Base-by-base conservation (phyloP, 1,140 invertebrate species). In the Drosophila kurseongensis region DNA sequence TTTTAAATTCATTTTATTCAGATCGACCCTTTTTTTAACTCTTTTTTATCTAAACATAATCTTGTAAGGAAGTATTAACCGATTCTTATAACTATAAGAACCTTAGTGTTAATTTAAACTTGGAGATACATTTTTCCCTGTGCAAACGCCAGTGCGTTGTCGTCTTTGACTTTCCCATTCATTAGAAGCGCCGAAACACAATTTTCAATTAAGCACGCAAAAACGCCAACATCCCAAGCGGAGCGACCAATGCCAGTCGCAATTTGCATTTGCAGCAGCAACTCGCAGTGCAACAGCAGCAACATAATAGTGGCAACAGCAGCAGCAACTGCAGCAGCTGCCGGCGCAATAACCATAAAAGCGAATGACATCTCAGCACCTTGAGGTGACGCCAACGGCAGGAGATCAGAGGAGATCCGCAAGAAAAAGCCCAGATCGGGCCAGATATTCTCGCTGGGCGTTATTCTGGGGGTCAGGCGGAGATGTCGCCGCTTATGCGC, bases 281-380 rank as follows among this genome's bases (percentile, higher is more conserved):
- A 58, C 71, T 62, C 23, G 54, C 35, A 40, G 35, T 59, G 59
- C n/a, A 44, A 35, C 58, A 42, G 63, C 45, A 42, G 63, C 35
- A 32, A 51, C 63, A 63, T 66, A 13, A 38, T 50, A 42, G 29
- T 29, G 35, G 7, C 66, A 56, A 44, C 65, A 45, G 14, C 63
- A 61, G 9, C 50, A 50, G 40, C 50, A 41, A 40, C 4, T 47
- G 27, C 38, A 56, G 38, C 42, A 44, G 32, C 36, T 76, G 59
- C 42, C 65, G 57, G 12, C 51, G 75, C 75, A 79, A 88, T 88
- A 88, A 88, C 76, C 84, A 89, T 88, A 88, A 88, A 88, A 88
- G 42, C 77, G 75, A 88, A 88, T 86, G 83, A 78, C 84, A 88
- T 80, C 66, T 59, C 80, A 50, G 78, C 78, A 86, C 75, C 81